phyloP scores from a whole-genome alignment of 2,113 vertebrate species.

The Periophthalmodon schlosseri region DNA sequence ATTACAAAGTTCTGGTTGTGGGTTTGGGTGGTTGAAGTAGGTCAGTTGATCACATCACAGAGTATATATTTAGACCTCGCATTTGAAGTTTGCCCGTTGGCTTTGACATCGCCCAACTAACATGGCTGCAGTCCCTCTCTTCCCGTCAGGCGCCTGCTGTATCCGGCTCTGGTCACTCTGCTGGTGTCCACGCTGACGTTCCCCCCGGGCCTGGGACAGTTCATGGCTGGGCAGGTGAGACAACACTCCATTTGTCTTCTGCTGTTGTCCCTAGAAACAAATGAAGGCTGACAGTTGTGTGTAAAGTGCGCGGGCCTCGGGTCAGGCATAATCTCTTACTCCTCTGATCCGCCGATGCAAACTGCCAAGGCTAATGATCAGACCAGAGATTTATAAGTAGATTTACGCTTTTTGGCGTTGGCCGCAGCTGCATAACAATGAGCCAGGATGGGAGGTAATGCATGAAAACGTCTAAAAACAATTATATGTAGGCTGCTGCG shows the following conservation, averaged over 20 bases:
- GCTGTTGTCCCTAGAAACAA: background rate
- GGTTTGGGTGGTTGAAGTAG: slow-evolving; percentile 25
- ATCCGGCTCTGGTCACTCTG: slow-evolving; percentile 93
- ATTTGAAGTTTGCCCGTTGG: slow-evolving; percentile 31
- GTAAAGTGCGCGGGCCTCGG: background rate
- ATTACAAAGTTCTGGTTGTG: slow-evolving; percentile 20
- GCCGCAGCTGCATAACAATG: slow-evolving; percentile 7
- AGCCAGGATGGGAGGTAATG: background rate
- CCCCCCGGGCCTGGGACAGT: slow-evolving; percentile 94
- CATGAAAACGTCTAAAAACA: background rate
- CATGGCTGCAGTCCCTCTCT: slow-evolving; percentile 70
- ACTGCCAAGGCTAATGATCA: background rate
- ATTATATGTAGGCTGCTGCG: slow-evolving; percentile 1
- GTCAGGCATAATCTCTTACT: background rate
- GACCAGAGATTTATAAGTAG: slow-evolving; percentile 6
- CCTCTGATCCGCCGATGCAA: slow-evolving; percentile 4
- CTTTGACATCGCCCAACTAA: slow-evolving; percentile 57
- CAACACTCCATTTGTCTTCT: slow-evolving; percentile 14
- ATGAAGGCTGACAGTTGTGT: background rate
- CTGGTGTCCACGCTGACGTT: slow-evolving; percentile 94
- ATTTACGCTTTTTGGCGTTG: slow-evolving; percentile 3
- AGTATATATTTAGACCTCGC: slow-evolving; percentile 18
- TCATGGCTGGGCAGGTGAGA: slow-evolving; percentile 97
- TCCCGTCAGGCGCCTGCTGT: slow-evolving; percentile 89
- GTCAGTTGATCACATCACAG: slow-evolving; percentile 27